Conservation (phyloP, 2,113 vertebrate species). For the Nerophis lumbriciformis region DNA sequence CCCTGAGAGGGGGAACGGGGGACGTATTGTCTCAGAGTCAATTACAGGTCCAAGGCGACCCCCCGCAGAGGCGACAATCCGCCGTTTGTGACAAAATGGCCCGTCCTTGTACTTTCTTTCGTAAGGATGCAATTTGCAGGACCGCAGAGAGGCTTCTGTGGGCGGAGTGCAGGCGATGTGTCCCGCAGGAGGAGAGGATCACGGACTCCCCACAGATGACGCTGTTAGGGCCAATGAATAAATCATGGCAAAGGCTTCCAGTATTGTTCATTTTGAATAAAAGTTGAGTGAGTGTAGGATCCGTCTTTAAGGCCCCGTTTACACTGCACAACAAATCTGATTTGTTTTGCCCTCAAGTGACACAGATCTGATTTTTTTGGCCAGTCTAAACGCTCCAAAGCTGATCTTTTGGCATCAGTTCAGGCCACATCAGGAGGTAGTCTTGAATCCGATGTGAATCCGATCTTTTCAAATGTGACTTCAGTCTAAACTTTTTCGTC, state of each 20-base stretch:
- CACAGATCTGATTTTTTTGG: too few relatives aligned
- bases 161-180: constrained; percentile 42
- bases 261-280: constrained; percentile 41
- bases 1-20: constrained; percentile 32
- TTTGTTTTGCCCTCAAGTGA: too few relatives aligned
- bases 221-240: constrained; percentile 59
- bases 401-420: too few relatives aligned
- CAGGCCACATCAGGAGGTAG: too few relatives aligned
- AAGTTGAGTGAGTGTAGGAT: constrained; percentile 40
- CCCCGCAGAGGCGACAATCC: constrained; percentile 48
- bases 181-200: constrained; percentile 46
- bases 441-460: too few relatives aligned
- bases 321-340: too few relatives aligned
- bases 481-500: too few relatives aligned
- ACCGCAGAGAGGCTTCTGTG: constrained; percentile 21
- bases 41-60: constrained; percentile 55
- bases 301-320: too few relatives aligned
- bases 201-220: constrained; percentile 49
- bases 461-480: too few relatives aligned
- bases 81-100: constrained; percentile 55
- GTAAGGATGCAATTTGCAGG: constrained; percentile 54
- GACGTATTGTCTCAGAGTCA: constrained; percentile 59
- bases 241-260: constrained; percentile 56
- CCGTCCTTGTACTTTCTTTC: constrained; percentile 49
- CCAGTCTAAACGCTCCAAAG: too few relatives aligned